A percentile compares a stretch with the other conserved stretches of the same genome.
Evolutionary conservation across 2,113 vertebrate genomes (phyloP).

Genomic region (Poeciliopsis retropinna): DNA sequence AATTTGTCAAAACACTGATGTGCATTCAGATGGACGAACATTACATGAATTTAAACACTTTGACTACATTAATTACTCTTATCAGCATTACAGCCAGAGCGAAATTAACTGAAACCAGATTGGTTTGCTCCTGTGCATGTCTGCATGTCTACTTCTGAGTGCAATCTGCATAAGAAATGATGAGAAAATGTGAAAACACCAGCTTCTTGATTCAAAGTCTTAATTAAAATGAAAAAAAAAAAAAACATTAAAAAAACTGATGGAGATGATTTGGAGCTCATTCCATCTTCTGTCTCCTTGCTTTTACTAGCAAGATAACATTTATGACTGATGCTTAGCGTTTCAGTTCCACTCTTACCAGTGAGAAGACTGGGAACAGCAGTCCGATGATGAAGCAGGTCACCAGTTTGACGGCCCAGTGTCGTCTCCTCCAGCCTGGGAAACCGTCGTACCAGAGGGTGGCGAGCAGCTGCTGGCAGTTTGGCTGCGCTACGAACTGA

Average conservation of each 20-base stretch:
- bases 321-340: neutral
- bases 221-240: neutral
- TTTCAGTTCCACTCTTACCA: conserved; percentile 58
- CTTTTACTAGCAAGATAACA: neutral
- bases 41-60: neutral
- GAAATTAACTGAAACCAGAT: neutral
- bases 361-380: conserved; percentile 91
- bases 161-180: neutral
- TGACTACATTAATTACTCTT: conserved; percentile 1
- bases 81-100: neutral
- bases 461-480: conserved; percentile 97
- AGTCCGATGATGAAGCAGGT: conserved; percentile 96
- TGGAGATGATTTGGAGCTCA: neutral
- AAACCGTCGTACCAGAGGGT: conserved; percentile 98
- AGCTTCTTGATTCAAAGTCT: neutral
- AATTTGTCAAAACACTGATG: conserved; percentile 15
- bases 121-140: neutral
- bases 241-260: neutral
- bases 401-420: conserved; percentile 95
- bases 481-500: conserved; percentile 97
- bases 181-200: neutral
- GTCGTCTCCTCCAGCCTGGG: conserved; percentile 94
- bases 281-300: neutral
- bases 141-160: neutral
- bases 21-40: neutral